phyloP scores from a whole-genome alignment of 2,113 vertebrate genomes.

The Limanda limanda region DNA sequence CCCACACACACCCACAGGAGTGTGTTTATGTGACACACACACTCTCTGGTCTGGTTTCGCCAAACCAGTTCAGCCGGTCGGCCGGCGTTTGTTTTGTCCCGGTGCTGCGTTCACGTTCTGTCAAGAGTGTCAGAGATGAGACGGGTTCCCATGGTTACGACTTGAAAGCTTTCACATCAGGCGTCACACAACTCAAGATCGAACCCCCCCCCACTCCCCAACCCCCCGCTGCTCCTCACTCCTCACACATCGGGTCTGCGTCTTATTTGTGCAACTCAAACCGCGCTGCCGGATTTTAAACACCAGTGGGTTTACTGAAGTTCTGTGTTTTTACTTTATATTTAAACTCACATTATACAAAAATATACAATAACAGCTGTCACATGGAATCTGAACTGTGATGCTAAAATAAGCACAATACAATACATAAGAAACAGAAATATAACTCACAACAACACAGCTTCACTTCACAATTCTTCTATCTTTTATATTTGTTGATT shows the following conservation, averaged over 20 bases:
- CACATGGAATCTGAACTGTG: no score
- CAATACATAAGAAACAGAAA: no score
- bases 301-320: neutral
- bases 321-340: no score
- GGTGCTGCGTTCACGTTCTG: neutral
- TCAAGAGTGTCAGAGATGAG: slow-evolving; percentile 8
- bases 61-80: slow-evolving; percentile 41
- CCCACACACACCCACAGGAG: neutral
- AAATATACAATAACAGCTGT: no score
- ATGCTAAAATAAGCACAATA: no score
- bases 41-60: slow-evolving; percentile 9
- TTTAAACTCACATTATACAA: neutral
- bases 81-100: slow-evolving; percentile 42
- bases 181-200: neutral
- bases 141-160: slow-evolving; percentile 47
- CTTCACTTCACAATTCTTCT: no score
- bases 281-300: neutral
- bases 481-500: no score
- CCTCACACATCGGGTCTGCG: neutral
- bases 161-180: slow-evolving; percentile 50
- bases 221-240: slow-evolving; percentile 12
- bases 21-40: slow-evolving; percentile 37
- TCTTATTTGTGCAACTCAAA: neutral
- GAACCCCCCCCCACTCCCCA: slow-evolving; percentile 8
- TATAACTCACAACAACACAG: no score